Base-by-base conservation (phyloP, 2,113 vertebrate species). In the Prinia subflava region DNA sequence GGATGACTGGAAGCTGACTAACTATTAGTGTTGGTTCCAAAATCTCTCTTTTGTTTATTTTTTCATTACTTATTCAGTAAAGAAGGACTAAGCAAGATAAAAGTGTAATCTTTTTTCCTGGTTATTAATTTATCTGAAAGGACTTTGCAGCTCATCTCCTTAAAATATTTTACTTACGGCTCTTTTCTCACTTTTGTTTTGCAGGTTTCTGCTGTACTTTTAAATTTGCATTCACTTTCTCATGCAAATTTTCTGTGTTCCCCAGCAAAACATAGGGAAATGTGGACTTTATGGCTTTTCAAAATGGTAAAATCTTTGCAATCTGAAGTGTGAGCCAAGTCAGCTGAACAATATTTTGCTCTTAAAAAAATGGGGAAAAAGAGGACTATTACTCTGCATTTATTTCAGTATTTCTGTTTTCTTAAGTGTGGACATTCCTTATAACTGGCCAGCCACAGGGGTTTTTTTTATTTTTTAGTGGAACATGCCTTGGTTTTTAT, bases 331-430 rank as follows among this genome's bases (percentile, higher is more conserved):
- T 59, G 27, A 50, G 10, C 59, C 5, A 33, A 50, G 16, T 18
- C 44, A 69, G 15, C 5, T 55, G 17, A 79, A 37, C 24, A 46
- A 4, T 46, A 47, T 75, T 65, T 83, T 79, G 4, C 41, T 69
- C 11, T 25, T 17, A 11, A 59, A 82, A 42, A 50, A 83, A 4
- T 2, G 6, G 4, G 31, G 1, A 0, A 4, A 5, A 5, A 30
- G 31, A 16, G 5, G 18, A 24, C 9, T 6, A 2, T 53, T 76
- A 55, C 24, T 41, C 13, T 68, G 60, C 21, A 19, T 53, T 53
- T 52, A 33, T 68, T 79, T 65, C 27, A 24, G 2, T 46, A 27
- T 60, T 82, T 69, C 19, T 2, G 1, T 73, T 80, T 74, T 31
- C 15, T 49, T 2, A 46, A 35, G 11, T 30, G 7, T 35, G 57